These are phyloP conservation scores for Labroides dimidiatus DNA, from an alignment of 2,797 vertebrate species.

Conservation along the genomic window DNA sequence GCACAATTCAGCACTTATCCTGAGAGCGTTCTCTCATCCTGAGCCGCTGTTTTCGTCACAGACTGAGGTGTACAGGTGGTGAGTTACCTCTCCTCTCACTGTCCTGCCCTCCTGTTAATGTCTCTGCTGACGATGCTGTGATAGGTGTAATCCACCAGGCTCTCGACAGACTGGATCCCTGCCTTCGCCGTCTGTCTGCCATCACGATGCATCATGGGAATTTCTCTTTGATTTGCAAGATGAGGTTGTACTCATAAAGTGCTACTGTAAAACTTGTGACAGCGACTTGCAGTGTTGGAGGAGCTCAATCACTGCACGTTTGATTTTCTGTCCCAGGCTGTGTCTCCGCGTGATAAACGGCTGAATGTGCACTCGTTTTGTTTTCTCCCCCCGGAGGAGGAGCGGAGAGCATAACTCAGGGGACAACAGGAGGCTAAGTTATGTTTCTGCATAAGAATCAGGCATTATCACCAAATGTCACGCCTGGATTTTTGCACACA, in stretches of 20 bases:
- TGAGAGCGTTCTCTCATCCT: not conserved
- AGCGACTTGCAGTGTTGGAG: constrained; percentile 2
- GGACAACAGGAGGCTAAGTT: constrained; percentile 8
- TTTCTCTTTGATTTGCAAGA: constrained; percentile 41
- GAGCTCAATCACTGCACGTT: constrained; percentile 31
- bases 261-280: constrained; percentile 9
- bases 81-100: constrained; percentile 27
- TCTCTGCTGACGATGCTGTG: constrained; percentile 49
- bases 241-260: constrained; percentile 28
- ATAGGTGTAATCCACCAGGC: constrained; percentile 41
- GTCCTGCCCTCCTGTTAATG: constrained; percentile 29
- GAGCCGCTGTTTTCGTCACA: not conserved
- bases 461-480: constrained; percentile 22
- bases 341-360: constrained; percentile 10
- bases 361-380: not conserved
- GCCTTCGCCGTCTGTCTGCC: constrained; percentile 24
- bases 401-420: not conserved
- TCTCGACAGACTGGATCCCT: constrained; percentile 47
- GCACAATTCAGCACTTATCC: not conserved
- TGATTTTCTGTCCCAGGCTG: constrained; percentile 43
- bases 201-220: constrained; percentile 37
- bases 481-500: not conserved
- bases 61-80: constrained; percentile 5
- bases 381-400: not conserved
- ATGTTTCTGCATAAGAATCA: constrained; percentile 25